A percentile compares a stretch with the other conserved stretches of the same genome.
phyloP scores from a whole-genome alignment of 2,888 invertebrate genomes.

The Dinocampus coccinellae region DNA sequence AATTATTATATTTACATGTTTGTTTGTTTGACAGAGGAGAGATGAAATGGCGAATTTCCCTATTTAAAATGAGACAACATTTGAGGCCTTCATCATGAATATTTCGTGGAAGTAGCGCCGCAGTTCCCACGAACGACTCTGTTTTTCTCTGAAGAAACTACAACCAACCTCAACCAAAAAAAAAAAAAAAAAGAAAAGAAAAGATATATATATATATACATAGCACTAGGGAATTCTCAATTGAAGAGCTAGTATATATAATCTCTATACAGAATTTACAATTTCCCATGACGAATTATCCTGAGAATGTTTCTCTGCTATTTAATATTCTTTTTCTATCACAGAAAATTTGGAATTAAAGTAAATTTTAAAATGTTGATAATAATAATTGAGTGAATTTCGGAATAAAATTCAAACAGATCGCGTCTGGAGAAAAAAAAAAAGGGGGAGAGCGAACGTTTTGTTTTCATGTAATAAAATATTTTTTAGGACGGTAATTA shows the following conservation, averaged over 20 bases:
- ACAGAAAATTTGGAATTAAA: background rate
- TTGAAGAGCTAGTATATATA: slow-evolving; percentile 1
- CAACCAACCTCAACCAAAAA: slow-evolving; percentile 28
- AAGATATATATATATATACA: slow-evolving; percentile 6
- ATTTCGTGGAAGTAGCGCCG: slow-evolving; percentile 60
- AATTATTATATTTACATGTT: slow-evolving; percentile 26
- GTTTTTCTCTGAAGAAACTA: slow-evolving; percentile 60
- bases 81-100: slow-evolving; percentile 46
- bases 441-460: too few relatives aligned
- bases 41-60: too few relatives aligned
- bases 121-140: slow-evolving; percentile 62
- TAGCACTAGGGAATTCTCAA: background rate
- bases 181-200: slow-evolving; percentile 15
- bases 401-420: too few relatives aligned
- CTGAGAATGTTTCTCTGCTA: background rate
- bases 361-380: background rate
- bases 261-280: background rate
- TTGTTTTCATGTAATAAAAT: too few relatives aligned
- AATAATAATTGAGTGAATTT: too few relatives aligned
- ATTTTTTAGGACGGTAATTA: background rate
- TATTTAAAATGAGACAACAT: slow-evolving; percentile 22
- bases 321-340: background rate
- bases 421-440: too few relatives aligned
- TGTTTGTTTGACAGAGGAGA: slow-evolving; percentile 4
- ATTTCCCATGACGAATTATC: slow-evolving; percentile 16